Base-by-base conservation (phyloP, 92 coral and sea anemone species). In the Umimayanthus chanpuru region DNA sequence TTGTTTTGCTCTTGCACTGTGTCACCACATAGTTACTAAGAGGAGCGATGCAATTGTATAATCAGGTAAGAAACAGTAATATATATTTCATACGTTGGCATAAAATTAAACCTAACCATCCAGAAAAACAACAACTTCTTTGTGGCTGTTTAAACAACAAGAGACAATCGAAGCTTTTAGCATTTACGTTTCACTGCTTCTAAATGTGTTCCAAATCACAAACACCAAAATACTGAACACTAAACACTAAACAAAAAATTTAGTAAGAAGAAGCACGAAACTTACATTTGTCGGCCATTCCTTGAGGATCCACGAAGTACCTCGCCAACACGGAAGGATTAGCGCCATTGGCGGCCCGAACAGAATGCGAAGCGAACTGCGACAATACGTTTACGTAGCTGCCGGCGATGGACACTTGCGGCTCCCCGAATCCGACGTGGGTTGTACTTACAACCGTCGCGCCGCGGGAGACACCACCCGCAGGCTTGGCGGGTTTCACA, bases 281-380 rank as follows among this genome's bases (percentile, higher is more conserved):
- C 77, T 83, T 70, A 83, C 87, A 70, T 83, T 71, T 83, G 29
- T 71, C 28, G 8, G 87, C 87, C 64, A 83, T 26, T 6, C 87
- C 87, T 40, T 83, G 87, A 1, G 78, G 79, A 83, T 83, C 87
- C 66, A 83, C 87, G 67, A 83, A 70, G 74, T 70, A 83, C 28
- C 87, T 83, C 21, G 87, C 87, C 36, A 83, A 67, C 21, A 50
- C 79, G 9, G 79, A 83, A 2, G 87, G 87, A 83, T 83, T 83
- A 4, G 87, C 14, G 23, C 87, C 87, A 70, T 47, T 43, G 12
- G 79, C 30, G 41, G 87, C 87, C 36, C 78, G 40, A 16, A 83
- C 77, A 70, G 87, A 83, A 71, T 83, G 87, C 30, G 87, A 44
- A 14, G 87, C 87, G 23, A 70, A 83, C 9, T 83, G 39, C 21